phyloP scores from a whole-genome alignment of 2,888 invertebrate genomes.

The Conomelus anceps region DNA sequence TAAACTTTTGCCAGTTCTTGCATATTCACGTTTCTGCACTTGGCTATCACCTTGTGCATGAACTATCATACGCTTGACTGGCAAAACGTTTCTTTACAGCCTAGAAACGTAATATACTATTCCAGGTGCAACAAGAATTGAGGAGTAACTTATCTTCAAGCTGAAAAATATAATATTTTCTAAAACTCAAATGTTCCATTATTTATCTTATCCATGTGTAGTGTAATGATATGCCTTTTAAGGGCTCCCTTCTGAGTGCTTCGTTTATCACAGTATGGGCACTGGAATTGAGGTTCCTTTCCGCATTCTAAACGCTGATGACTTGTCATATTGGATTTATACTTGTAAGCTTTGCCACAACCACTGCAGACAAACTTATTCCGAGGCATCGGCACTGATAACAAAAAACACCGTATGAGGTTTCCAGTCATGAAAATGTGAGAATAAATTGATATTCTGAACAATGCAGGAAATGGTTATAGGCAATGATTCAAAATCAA shows the following conservation, averaged over 20 bases:
- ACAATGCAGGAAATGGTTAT: no score
- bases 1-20: no score
- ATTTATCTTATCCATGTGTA: neutral
- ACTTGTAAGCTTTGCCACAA: slow-evolving; percentile 35
- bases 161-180: neutral
- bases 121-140: no score
- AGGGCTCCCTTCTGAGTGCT: slow-evolving; percentile 24
- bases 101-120: no score
- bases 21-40: no score
- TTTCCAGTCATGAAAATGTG: no score
- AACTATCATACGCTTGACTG: no score
- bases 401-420: neutral
- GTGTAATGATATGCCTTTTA: slow-evolving; percentile 13
- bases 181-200: neutral
- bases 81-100: no score
- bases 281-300: slow-evolving; percentile 34
- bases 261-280: slow-evolving; percentile 27
- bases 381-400: neutral
- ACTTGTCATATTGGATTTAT: slow-evolving; percentile 17
- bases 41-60: no score
- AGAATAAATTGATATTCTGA: neutral
- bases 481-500: no score
- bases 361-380: neutral
- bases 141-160: neutral
- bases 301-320: slow-evolving; percentile 35